Conservation (phyloP, 2,888 invertebrate species). For the Ophioninae sp. region DNA sequence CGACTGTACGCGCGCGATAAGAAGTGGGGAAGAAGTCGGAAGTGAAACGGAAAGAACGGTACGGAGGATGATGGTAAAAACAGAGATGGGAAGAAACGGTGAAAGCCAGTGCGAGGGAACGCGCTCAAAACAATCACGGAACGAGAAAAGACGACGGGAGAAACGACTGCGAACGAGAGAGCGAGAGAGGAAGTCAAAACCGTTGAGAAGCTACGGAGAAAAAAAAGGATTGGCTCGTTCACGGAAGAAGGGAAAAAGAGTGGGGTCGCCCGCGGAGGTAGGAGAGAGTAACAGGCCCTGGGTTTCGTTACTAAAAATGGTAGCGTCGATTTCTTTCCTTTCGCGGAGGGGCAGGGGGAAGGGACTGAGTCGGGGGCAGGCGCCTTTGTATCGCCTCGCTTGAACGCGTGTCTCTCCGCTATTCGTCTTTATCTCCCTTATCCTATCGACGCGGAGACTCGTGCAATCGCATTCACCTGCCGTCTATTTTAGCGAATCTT, state of each 20-base stretch:
- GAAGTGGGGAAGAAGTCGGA: not conserved
- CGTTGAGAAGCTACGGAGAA: not conserved
- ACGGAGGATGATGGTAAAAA: not conserved
- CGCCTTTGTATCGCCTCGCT: not conserved
- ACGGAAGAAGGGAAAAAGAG: constrained; percentile 2
- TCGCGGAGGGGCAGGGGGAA: too few relatives aligned
- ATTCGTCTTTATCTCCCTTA: constrained; percentile 51
- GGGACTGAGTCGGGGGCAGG: too few relatives aligned
- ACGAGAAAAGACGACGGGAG: constrained; percentile 22
- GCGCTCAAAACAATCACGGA: constrained; percentile 26
- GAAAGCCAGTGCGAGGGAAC: constrained; percentile 4
- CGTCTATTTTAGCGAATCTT: too few relatives aligned
- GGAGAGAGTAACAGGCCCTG: constrained; percentile 39
- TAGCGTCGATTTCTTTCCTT: constrained; percentile 64
- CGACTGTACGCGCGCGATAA: constrained; percentile 24
- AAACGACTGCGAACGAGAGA: constrained; percentile 27
- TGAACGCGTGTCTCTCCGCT: constrained; percentile 24
- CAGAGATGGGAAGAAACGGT: constrained; percentile 15
- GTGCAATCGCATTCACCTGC: not conserved
- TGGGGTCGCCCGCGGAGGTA: too few relatives aligned
- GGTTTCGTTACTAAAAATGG: constrained; percentile 65
- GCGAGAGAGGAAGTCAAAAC: constrained; percentile 4
- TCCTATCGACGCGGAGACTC: constrained; percentile 6
- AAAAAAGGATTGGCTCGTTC: not conserved
- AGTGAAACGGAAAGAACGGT: not conserved